Conservation (phyloP, 1,140 invertebrate species). For the Lordiphosa clarofinis region DNA sequence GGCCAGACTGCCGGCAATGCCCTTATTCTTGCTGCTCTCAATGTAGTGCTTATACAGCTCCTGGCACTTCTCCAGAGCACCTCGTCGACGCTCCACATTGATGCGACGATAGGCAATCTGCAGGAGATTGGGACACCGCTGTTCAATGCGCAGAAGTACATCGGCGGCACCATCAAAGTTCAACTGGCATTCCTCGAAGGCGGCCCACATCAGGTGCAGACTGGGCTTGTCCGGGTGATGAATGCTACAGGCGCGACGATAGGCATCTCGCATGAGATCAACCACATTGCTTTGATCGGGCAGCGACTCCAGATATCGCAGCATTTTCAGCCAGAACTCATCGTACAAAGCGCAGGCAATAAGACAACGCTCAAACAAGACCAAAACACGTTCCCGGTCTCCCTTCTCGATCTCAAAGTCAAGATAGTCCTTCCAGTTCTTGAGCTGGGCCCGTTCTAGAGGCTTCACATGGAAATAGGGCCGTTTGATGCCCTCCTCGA, state of each 20-base stretch:
- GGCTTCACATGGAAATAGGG: conserved; percentile 99
- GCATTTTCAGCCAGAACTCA: conserved; percentile 97
- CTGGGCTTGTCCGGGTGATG: conserved; percentile 96
- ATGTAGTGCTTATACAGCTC: conserved; percentile 92
- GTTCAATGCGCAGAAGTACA: conserved; percentile 91
- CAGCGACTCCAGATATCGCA: conserved; percentile 81
- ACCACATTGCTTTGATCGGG: conserved; percentile 81
- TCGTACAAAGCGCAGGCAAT: conserved; percentile 99
- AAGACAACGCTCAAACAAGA: conserved; percentile 96
- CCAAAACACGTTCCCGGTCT: conserved; percentile 89
- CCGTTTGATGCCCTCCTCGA: conserved; percentile 97
- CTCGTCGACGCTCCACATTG: conserved; percentile 91
- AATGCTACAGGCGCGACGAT: conserved; percentile 93
- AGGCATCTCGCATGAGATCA: conserved; percentile 88
- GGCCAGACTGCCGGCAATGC: conserved; percentile 88
- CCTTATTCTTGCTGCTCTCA: conserved; percentile 86
- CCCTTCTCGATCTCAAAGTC: conserved; percentile 96
- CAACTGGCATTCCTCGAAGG: conserved; percentile 94
- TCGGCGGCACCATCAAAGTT: conserved; percentile 88
- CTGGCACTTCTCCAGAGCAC: conserved; percentile 87
- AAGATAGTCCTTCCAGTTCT: conserved; percentile 98
- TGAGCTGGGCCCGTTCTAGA: conserved; percentile 95
- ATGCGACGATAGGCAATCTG: conserved; percentile 89
- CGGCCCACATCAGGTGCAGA: conserved; percentile 95
- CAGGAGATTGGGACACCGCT: conserved; percentile 88